These are phyloP conservation scores for Danio aesculapii DNA, from an alignment of 2,797 vertebrate species.

Conservation along the genomic window DNA sequence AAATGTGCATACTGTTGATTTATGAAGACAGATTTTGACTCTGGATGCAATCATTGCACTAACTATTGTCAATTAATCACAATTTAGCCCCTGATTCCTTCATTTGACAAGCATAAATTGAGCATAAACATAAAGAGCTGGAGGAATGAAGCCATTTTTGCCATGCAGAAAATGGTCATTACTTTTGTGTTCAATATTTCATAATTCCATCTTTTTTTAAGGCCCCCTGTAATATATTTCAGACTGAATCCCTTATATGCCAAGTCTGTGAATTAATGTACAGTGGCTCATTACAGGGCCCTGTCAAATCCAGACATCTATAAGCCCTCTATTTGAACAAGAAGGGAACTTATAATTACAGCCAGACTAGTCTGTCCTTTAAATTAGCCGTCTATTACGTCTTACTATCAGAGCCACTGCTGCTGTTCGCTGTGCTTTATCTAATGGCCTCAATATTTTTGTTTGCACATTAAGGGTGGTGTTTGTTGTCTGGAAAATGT, in stretches of 20 bases:
- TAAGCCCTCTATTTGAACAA: conserved; percentile 57
- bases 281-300: conserved; percentile 56
- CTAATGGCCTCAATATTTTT: not conserved
- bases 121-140: conserved; percentile 32
- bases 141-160: conserved; percentile 35
- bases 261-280: conserved; percentile 59
- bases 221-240: conserved; percentile 50
- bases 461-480: not conserved
- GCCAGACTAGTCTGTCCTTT: conserved; percentile 54
- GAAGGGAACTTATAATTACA: conserved; percentile 60
- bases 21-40: conserved; percentile 58
- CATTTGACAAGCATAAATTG: conserved; percentile 36
- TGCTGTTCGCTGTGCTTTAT: conserved; percentile 6
- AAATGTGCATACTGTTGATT: conserved; percentile 58
- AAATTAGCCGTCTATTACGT: conserved; percentile 54
- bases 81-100: conserved; percentile 44
- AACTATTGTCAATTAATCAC: conserved; percentile 59
- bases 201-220: conserved; percentile 54
- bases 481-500: conserved; percentile 31
- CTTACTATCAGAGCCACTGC: conserved; percentile 31
- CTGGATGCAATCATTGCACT: conserved; percentile 51
- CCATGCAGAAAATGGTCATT: conserved; percentile 54
- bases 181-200: conserved; percentile 61
- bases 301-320: conserved; percentile 59
- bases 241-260: conserved; percentile 47